Conservation (phyloP, 2,113 vertebrate species). For the Takifugu bimaculatus region DNA sequence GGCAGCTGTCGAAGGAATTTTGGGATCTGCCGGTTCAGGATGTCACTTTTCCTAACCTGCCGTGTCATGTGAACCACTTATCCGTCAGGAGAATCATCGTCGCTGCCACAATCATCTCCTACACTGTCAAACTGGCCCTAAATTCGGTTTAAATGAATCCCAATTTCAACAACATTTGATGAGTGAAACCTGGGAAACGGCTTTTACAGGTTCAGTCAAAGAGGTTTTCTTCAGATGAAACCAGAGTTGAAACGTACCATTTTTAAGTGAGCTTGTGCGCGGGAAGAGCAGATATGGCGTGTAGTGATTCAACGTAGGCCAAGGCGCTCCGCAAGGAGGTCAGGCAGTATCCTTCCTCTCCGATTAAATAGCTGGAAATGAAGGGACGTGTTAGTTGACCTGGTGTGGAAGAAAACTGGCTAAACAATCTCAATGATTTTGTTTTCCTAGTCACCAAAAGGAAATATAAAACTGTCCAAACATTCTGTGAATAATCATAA, state of each 20-base stretch:
- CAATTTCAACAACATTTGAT: no score
- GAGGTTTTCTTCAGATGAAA: no score
- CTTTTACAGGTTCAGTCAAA: no score
- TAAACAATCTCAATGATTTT: not conserved
- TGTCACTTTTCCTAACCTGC: slow-evolving; percentile 39
- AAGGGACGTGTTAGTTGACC: not conserved
- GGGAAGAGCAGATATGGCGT: slow-evolving; percentile 37
- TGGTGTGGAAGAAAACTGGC: not conserved
- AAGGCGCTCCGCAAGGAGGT: slow-evolving; percentile 93
- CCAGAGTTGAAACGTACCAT: slow-evolving; percentile 41
- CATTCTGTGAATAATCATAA: no score
- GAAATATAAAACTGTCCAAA: not conserved
- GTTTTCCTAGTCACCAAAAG: not conserved
- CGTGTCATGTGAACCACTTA: slow-evolving; percentile 12
- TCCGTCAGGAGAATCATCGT: not conserved
- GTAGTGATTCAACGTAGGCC: slow-evolving; percentile 83
- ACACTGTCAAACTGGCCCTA: no score
- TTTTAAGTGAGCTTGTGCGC: slow-evolving; percentile 46
- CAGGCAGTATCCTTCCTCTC: slow-evolving; percentile 95
- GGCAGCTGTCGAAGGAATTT: slow-evolving; percentile 27
- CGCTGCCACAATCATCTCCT: no score
- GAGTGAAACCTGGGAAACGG: no score
- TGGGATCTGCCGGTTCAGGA: slow-evolving; percentile 23
- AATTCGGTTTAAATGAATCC: no score
- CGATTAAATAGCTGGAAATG: slow-evolving; percentile 84